phyloP scores from a whole-genome alignment of 2,113 vertebrate species.

The Geothlypis trichas region DNA sequence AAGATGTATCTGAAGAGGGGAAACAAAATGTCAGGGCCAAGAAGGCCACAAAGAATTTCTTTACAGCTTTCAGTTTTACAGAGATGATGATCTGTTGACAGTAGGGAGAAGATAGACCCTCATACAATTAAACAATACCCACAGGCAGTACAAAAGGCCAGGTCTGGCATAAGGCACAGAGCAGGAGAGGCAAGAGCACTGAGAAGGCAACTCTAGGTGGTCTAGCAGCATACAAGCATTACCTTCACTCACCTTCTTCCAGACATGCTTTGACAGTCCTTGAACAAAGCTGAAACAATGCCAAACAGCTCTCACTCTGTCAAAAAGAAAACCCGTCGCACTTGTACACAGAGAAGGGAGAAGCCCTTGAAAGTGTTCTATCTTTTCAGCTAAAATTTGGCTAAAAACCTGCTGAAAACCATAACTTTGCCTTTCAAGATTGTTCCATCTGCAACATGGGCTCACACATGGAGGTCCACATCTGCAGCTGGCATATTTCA shows the following conservation, averaged over 20 bases:
- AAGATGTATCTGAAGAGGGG: neutral
- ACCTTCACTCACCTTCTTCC: neutral
- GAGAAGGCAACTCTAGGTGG: neutral
- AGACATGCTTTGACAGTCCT: neutral
- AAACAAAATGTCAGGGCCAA: neutral
- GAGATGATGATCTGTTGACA: neutral
- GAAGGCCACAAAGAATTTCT: neutral
- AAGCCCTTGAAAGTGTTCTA: neutral
- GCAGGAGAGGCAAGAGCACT: neutral
- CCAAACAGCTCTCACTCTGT: neutral
- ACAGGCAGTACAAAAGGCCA: neutral
- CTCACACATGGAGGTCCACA: neutral
- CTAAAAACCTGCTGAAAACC: conserved; percentile 14
- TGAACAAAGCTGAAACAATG: neutral
- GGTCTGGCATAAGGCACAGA: neutral
- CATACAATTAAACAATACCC: neutral
- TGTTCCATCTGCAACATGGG: neutral
- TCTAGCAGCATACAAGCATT: neutral
- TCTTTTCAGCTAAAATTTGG: neutral
- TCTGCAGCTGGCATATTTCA: neutral
- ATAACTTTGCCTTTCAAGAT: neutral
- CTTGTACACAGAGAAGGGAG: neutral
- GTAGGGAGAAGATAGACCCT: neutral
- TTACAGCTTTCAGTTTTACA: neutral
- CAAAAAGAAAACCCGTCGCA: neutral